phyloP scores from a whole-genome alignment of 2,797 vertebrate species.

The Spheniscus humboldti region DNA sequence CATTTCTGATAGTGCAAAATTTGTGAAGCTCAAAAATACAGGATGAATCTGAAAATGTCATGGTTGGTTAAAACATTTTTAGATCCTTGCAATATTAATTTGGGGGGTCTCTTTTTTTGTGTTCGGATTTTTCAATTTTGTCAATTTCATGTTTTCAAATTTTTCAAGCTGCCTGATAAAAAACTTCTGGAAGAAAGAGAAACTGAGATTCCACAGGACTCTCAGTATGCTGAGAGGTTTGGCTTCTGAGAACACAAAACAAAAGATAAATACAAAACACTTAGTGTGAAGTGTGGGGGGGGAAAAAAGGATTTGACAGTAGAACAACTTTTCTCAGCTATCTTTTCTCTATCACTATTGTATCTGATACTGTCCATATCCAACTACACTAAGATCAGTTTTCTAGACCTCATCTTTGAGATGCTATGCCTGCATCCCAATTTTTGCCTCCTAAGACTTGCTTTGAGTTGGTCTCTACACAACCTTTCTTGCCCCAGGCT shows the following conservation, averaged over 20 bases:
- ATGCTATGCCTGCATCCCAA: background rate
- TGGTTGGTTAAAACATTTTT: background rate
- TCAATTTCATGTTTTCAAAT: background rate
- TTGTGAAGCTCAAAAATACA: background rate
- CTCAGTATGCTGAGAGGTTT: background rate
- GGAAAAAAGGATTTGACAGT: background rate
- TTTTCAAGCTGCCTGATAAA: background rate
- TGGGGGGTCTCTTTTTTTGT: background rate
- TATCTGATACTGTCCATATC: background rate
- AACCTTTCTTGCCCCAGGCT: background rate
- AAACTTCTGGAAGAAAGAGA: background rate
- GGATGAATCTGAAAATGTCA: background rate
- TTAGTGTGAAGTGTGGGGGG: background rate
- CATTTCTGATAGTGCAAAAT: background rate
- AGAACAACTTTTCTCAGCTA: background rate
- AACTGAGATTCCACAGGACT: background rate
- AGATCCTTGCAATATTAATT: background rate
- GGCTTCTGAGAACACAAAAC: background rate
- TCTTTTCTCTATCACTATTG: background rate
- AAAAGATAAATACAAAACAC: background rate
- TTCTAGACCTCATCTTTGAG: background rate
- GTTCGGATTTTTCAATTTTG: background rate
- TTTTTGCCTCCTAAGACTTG: background rate
- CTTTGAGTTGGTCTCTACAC: background rate
- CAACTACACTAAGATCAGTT: background rate